Base-by-base conservation (phyloP, 2,888 invertebrate genomes). In the Leptinotarsa peninsularis region DNA sequence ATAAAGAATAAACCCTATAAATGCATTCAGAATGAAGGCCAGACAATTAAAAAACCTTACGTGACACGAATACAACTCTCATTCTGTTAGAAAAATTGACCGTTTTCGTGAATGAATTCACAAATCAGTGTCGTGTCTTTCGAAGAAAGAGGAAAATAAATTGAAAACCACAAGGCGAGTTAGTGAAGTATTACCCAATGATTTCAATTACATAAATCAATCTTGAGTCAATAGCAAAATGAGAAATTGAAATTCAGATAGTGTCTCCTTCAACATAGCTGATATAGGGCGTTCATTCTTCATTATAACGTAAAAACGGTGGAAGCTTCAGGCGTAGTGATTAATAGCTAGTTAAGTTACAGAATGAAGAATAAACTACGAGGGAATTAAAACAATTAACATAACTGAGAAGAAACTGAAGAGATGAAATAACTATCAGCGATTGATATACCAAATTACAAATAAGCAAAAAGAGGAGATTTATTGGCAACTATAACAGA, bases 141-240 rank as follows among this genome's bases (percentile, higher is more conserved):
- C 23, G 21, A 58, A 23, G 4, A 58, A 58, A 58, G 58, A 18
- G 23, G 27, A 58, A 21, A 58, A 58, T 58, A 4, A 27, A 27
- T 58, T 58, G 58, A 58, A 58, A 23, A 58, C 23, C 27, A 23
- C 58, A 14, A 58, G 58, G 58, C 58, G 23, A 21, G 58, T 27
- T 27, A 23, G 58, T 58, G 21, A 58, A 23, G 23, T 58, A 27
- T 58, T 58, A 58, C 58, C 0, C 58, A 58, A 58, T 23, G 58
- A 23, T 27, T 58, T 58, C 23, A 58, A 27, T 58, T 58, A 27
- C 58, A 58, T 58, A 58, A 58, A 58, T 58, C 58, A 58, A 58
- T 58, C 58, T 58, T 58, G 23, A 23, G 58, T 58, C 58, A 58
- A 58, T 23, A 58, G 15, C 27, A 58, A 13, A 58, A 58, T 58